phyloP scores from a whole-genome alignment of 2,888 invertebrate genomes.

The Bugulina stolonifera region DNA sequence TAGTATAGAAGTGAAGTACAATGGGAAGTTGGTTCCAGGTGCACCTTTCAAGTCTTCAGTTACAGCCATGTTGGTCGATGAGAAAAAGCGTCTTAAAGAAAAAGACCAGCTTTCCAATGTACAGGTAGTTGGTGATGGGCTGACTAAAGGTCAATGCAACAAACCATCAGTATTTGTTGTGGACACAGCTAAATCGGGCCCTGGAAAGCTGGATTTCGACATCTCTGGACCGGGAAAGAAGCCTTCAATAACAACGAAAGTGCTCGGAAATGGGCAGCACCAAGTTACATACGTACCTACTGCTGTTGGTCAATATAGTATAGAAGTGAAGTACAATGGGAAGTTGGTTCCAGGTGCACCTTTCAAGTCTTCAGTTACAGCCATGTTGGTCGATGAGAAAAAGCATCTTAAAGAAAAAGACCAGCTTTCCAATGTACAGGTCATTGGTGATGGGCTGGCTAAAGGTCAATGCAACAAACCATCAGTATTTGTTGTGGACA shows the following conservation, averaged over 20 bases:
- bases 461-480: constrained; percentile 87
- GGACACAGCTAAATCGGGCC: constrained; percentile 86
- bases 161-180: constrained; percentile 84
- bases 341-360: constrained; percentile 70
- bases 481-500: constrained; percentile 89
- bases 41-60: constrained; percentile 49
- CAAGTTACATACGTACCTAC: constrained; percentile 70
- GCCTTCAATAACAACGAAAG: constrained; percentile 50
- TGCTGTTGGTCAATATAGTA: constrained; percentile 71
- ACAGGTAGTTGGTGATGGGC: constrained; percentile 70
- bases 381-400: constrained; percentile 93
- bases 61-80: no score
- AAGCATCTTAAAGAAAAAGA: constrained; percentile 89
- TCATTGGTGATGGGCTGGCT: constrained; percentile 74
- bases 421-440: constrained; percentile 91
- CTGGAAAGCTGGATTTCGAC: constrained; percentile 54
- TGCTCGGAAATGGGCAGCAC: constrained; percentile 51
- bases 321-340: constrained; percentile 73
- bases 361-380: constrained; percentile 73
- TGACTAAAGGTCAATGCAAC: constrained; percentile 65
- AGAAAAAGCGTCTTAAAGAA: no score
- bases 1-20: constrained; percentile 50
- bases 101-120: constrained; percentile 64
- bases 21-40: constrained; percentile 46
- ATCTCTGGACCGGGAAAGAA: constrained; percentile 53